These are phyloP conservation scores for Labroides dimidiatus DNA, from an alignment of 2,797 vertebrate genomes.

Conservation along the genomic window DNA sequence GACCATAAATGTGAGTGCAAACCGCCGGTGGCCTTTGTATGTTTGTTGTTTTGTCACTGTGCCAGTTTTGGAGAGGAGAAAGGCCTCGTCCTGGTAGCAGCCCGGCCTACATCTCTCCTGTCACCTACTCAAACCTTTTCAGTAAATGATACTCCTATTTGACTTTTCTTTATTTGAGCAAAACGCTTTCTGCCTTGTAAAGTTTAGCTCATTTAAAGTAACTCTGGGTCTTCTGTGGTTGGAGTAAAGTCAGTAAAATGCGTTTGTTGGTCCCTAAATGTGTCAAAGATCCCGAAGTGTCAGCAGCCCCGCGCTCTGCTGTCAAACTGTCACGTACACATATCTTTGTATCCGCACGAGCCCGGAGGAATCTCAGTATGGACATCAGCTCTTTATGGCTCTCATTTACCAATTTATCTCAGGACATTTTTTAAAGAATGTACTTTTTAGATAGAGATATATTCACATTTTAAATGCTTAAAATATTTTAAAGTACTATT, in stretches of 20 bases:
- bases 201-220: neutral
- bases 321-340: slow-evolving; percentile 9
- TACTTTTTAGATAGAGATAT: no score
- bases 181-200: neutral
- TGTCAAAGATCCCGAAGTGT: neutral
- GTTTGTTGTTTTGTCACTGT: slow-evolving; percentile 9
- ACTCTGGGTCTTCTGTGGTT: neutral
- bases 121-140: neutral
- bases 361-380: neutral
- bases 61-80: neutral
- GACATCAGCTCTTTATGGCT: neutral
- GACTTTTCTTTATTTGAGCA: neutral
- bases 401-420: no score
- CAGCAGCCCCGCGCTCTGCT: slow-evolving; percentile 8
- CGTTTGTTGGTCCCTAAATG: neutral
- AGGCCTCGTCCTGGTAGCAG: slow-evolving; percentile 35
- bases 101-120: slow-evolving; percentile 28
- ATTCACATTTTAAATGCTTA: no score
- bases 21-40: slow-evolving; percentile 9
- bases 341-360: neutral
- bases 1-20: neutral
- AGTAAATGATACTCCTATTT: neutral
- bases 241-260: neutral
- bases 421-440: neutral
- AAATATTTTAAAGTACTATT: no score